Base-by-base conservation (phyloP, 2,113 vertebrate species). In the Furnarius figulus region DNA sequence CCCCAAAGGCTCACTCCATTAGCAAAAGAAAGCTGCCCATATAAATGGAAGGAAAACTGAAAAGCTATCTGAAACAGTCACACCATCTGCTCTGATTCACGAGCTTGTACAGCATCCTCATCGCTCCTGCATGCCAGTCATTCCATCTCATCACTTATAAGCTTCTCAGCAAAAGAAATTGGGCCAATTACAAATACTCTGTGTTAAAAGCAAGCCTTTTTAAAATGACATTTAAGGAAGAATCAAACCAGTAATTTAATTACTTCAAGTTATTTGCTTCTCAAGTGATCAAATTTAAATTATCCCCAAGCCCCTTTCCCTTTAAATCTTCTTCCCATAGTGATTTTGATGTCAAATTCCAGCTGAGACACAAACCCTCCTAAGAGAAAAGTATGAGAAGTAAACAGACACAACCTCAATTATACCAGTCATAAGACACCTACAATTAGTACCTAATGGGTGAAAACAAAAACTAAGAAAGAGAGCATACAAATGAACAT, bases 41-140 rank as follows among this genome's bases (percentile, higher is more conserved):
- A 76, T 52, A 82, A 81, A 95, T 70, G 76, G 31, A 85, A 66
- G 8, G n/a, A 91, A 76, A 88, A 86, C 66, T 42, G 40, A 90
- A 80, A 89, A 85, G 44, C 55, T 82, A 83, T 77, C 30, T 90
- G 93, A 91, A 93, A 92, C 67, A 92, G 93, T 84, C 85, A 86
- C 70, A 95, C 95, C 96, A 96, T 96, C 93, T 97, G 96, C 71
- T 94, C 91, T 78, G 83, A 95, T 91, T 96, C 96, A 91, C 1
- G 2, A 89, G 89, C 81, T 53, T 91, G 53, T 73, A 92, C 56
- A 94, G 92, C 90, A 96, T 65, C 75, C 95, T 83, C 62, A 75
- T 68, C 0, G 1, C 31, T 93, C 68, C 88, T 85, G 67, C 80
- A 92, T 66, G 93, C 86, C 95, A 96, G 90, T 95, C 95, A 93